These are phyloP conservation scores for Pollachius pollachius DNA, from an alignment of 2,113 vertebrate species.

Conservation along the genomic window DNA sequence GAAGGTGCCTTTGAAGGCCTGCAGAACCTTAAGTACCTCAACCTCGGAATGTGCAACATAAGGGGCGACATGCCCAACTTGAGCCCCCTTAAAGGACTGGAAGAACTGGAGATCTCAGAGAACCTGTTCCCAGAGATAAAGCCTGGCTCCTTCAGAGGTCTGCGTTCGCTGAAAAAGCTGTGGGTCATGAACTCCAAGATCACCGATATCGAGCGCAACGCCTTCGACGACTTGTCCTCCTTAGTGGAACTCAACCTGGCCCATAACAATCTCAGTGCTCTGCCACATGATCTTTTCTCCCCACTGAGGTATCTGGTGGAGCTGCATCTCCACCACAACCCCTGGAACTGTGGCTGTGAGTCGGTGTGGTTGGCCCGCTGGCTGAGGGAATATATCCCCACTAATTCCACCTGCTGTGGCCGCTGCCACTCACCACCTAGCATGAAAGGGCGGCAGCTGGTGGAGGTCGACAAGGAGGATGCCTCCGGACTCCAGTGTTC, in stretches of 20 bases:
- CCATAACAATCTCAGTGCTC: constrained; percentile 93
- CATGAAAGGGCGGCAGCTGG: constrained; percentile 90
- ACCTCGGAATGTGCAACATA: constrained; percentile 97
- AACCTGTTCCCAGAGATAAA: constrained; percentile 91
- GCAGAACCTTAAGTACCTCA: constrained; percentile 98
- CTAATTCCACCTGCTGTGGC: constrained; percentile 96
- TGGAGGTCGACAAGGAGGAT: constrained; percentile 91
- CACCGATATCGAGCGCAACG: constrained; percentile 89
- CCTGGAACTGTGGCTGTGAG: constrained; percentile 96
- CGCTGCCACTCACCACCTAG: constrained; percentile 89
- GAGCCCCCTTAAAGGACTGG: constrained; percentile 87
- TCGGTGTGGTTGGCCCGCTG: constrained; percentile 94
- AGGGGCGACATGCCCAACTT: constrained; percentile 93
- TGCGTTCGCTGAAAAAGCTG: constrained; percentile 90
- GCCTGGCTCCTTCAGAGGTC: constrained; percentile 89
- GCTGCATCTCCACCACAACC: constrained; percentile 96
- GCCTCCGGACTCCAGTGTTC: constrained; percentile 88
- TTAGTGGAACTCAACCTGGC: constrained; percentile 96
- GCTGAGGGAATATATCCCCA: constrained; percentile 93
- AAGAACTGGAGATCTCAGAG: constrained; percentile 97
- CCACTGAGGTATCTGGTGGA: constrained; percentile 92
- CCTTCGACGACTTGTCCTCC: constrained; percentile 89
- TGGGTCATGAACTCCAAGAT: constrained; percentile 99
- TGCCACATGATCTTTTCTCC: constrained; percentile 94
- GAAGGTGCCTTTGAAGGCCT: constrained; percentile 97